A percentile compares a stretch with the other conserved stretches of the same genome.
Conservation (phyloP, 1,140 invertebrate genomes). For the Zaprionus ghesquierei region DNA sequence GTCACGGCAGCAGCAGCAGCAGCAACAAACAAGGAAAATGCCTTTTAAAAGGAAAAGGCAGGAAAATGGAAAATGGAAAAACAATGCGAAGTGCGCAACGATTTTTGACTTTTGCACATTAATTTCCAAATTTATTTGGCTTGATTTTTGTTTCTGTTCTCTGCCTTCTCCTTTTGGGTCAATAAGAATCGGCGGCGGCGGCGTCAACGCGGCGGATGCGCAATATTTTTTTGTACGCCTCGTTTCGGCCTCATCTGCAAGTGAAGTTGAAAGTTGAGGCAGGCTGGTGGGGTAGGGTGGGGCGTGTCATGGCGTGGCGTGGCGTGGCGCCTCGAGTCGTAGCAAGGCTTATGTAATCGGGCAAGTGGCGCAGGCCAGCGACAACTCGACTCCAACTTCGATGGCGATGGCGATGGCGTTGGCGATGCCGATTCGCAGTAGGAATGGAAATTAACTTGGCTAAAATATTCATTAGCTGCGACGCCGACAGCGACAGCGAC, state of each 20-base stretch:
- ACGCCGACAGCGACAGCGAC: conserved; percentile 6
- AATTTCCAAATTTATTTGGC: not conserved
- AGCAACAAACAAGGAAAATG: not conserved
- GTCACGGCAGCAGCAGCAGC: conserved; percentile 22
- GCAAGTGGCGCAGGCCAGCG: not conserved
- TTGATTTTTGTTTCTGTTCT: not conserved
- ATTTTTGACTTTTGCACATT: not conserved
- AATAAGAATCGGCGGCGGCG: conserved; percentile 18
- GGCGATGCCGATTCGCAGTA: conserved; percentile 10
- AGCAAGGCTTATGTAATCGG: conserved; percentile 25
- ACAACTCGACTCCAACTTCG: conserved; percentile 7
- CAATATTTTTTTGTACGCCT: conserved; percentile 49
- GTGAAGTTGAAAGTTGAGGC: not conserved
- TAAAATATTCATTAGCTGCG: conserved; percentile 74
- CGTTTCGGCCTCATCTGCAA: conserved; percentile 9
- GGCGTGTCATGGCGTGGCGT: no score
- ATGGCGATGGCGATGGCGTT: conserved; percentile 3
- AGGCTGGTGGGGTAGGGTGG: not conserved
- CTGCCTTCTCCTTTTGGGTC: conserved; percentile 4
- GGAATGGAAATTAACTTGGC: conserved; percentile 42
- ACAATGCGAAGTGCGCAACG: not conserved
- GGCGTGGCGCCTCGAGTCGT: not conserved
- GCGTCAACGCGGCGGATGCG: conserved; percentile 65
- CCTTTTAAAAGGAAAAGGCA: not conserved
- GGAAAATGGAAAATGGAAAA: not conserved